A percentile compares a stretch with the other conserved stretches of the same genome.
phyloP scores from a whole-genome alignment of 2,888 invertebrate species.

The Sisyra nigra region DNA sequence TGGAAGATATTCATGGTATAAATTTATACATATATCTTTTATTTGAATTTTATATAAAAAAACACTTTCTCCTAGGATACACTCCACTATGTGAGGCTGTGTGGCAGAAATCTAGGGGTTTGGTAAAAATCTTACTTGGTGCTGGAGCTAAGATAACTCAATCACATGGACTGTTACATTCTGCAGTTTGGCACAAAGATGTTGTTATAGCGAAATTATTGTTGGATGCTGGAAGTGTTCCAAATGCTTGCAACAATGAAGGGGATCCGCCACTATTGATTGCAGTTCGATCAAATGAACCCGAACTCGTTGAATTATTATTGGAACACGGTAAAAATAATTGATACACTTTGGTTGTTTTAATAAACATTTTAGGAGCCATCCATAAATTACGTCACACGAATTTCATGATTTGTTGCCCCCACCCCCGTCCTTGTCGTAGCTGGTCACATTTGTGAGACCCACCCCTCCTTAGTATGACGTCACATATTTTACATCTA shows the following conservation, averaged over 20 bases:
- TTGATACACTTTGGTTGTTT: too few species aligned
- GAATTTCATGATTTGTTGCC: too few species aligned
- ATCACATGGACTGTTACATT: slow-evolving; percentile 51
- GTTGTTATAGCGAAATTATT: slow-evolving; percentile 38
- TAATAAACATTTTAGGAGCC: too few species aligned
- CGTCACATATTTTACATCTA: too few species aligned
- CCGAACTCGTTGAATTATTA: slow-evolving; percentile 33
- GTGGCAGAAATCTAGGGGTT: slow-evolving; percentile 39
- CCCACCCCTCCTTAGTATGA: too few species aligned
- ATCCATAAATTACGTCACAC: too few species aligned
- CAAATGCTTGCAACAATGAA: slow-evolving; percentile 44
- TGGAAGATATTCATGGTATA: slow-evolving; percentile 48
- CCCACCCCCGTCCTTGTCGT: too few species aligned
- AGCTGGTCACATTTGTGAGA: too few species aligned
- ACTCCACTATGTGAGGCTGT: slow-evolving; percentile 58
- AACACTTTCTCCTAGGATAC: slow-evolving; percentile 29
- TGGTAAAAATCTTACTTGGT: slow-evolving; percentile 40
- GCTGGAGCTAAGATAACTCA: slow-evolving; percentile 54
- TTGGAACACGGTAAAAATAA: slow-evolving; percentile 33
- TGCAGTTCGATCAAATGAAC: slow-evolving; percentile 33
- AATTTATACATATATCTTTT: not conserved
- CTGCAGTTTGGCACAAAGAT: slow-evolving; percentile 45
- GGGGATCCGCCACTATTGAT: slow-evolving; percentile 54
- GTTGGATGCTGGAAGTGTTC: slow-evolving; percentile 35
- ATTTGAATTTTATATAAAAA: not conserved